Conservation (phyloP, 2,888 invertebrate species). For the Nycteola revayana region DNA sequence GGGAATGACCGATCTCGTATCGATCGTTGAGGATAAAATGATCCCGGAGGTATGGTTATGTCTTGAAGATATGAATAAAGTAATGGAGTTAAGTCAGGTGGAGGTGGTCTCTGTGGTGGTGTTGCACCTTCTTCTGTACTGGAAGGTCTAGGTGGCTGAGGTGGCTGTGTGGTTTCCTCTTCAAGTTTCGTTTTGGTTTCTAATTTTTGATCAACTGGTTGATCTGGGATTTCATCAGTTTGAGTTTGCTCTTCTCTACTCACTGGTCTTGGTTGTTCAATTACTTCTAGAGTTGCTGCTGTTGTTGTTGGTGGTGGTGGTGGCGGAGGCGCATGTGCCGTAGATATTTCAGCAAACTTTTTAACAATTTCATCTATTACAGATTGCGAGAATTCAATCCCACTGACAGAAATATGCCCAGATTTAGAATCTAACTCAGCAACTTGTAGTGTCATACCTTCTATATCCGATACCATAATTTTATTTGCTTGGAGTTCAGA, state of each 20-base stretch:
- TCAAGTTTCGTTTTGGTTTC: conserved; percentile 24
- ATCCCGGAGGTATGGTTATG: conserved; percentile 70
- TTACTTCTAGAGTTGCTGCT: conserved; percentile 24
- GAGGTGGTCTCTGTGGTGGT: conserved; percentile 73
- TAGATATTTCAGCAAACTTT: conserved; percentile 76
- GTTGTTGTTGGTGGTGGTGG: conserved; percentile 17
- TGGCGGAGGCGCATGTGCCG: conserved; percentile 34
- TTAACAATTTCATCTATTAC: conserved; percentile 85
- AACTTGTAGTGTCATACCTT: conserved; percentile 87
- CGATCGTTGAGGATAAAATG: conserved; percentile 69
- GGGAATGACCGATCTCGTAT: conserved; percentile 56
- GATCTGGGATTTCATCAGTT: conserved; percentile 47
- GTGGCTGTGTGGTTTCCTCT: conserved; percentile 26
- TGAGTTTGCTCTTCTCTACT: conserved; percentile 71
- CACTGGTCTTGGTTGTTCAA: conserved; percentile 43
- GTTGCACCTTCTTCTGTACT: conserved; percentile 44
- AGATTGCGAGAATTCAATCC: conserved; percentile 85
- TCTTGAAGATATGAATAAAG: conserved; percentile 80
- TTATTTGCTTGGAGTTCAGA: conserved; percentile 90
- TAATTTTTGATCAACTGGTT: conserved; percentile 22
- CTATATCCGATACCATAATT: conserved; percentile 91
- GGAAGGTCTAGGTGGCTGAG: conserved; percentile 34
- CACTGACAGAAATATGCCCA: conserved; percentile 85
- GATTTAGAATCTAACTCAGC: conserved; percentile 87
- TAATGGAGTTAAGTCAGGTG: conserved; percentile 71